phyloP scores from a whole-genome alignment of 2,113 vertebrate species.

The Corythaeola cristata region DNA sequence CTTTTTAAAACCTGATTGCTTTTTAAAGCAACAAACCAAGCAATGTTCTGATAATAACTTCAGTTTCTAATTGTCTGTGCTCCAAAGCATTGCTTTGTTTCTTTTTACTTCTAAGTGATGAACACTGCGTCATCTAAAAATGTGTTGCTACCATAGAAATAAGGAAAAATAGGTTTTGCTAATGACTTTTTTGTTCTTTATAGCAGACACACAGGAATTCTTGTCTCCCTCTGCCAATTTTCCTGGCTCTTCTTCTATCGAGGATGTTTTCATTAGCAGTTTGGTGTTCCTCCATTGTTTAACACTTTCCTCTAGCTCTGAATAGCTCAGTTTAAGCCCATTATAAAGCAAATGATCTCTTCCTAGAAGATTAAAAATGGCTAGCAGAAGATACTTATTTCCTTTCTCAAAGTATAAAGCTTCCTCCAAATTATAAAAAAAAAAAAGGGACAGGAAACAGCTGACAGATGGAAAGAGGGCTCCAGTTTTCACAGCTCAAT shows the following conservation, averaged over 20 bases:
- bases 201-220: background rate
- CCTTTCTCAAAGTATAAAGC: background rate
- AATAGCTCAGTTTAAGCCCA: background rate
- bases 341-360: background rate
- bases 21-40: background rate
- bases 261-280: constrained; percentile 39
- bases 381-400: background rate
- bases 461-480: background rate
- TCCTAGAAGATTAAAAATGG: background rate
- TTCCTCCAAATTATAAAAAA: background rate
- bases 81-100: background rate
- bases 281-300: constrained; percentile 19
- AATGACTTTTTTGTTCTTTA: background rate
- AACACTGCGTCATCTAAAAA: background rate
- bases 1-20: background rate
- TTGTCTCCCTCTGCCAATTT: background rate
- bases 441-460: background rate
- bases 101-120: background rate
- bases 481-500: background rate
- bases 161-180: background rate
- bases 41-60: background rate
- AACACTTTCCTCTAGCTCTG: constrained; percentile 28
- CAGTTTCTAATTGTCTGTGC: background rate
- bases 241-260: background rate
- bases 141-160: background rate